phyloP scores from a whole-genome alignment of 2,797 vertebrate species.

The Chrysocyon brachyurus region DNA sequence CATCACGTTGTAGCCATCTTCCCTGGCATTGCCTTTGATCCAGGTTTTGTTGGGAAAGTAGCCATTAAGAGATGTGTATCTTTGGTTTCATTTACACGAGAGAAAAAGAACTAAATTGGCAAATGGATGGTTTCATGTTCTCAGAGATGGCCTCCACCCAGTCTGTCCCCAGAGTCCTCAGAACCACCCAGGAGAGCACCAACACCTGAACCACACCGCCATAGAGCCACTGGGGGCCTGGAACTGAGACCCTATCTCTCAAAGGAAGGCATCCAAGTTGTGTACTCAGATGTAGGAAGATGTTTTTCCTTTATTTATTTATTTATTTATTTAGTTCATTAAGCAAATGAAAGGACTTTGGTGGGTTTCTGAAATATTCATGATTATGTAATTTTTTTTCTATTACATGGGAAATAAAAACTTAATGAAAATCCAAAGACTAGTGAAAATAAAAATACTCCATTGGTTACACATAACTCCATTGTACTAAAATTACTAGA shows the following conservation, averaged over 20 bases:
- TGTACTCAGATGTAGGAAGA: not conserved
- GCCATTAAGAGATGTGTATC: slow-evolving; percentile 81
- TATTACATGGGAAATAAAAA: slow-evolving; percentile 10
- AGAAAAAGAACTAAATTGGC: slow-evolving; percentile 37
- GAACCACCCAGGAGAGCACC: not conserved
- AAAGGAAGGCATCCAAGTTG: not conserved
- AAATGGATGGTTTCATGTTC: slow-evolving; percentile 1
- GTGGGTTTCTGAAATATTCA: not conserved
- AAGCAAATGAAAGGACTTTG: not conserved
- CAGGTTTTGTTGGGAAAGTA: slow-evolving; percentile 62
- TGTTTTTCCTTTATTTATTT: no score
- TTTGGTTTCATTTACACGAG: slow-evolving; percentile 62
- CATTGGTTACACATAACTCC: not conserved
- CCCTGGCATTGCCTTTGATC: slow-evolving; percentile 73
- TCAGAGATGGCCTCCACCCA: slow-evolving; percentile 3
- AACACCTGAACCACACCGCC: not conserved
- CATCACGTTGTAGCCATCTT: slow-evolving; percentile 11
- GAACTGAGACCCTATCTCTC: not conserved
- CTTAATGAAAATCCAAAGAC: not conserved
- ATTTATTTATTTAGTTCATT: not conserved
- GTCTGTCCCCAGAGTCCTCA: not conserved
- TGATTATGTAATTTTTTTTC: not conserved
- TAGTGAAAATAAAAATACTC: not conserved
- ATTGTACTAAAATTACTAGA: slow-evolving; percentile 23
- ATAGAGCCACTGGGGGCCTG: not conserved